These are phyloP conservation scores for Rhagonycha lutea DNA, from an alignment of 2,888 invertebrate species.

Conservation along the genomic window DNA sequence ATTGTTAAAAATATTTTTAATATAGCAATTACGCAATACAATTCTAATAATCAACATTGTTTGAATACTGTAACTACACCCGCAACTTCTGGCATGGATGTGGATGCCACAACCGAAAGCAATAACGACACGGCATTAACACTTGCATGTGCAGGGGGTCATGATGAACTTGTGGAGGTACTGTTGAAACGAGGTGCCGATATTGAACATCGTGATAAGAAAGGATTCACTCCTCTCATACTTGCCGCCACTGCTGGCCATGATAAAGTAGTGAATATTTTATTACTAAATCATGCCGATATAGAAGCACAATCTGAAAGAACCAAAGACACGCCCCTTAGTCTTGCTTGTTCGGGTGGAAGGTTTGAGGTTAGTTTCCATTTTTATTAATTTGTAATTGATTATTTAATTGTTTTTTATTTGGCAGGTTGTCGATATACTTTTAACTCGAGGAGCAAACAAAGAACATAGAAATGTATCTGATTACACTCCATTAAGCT, in stretches of 20 bases:
- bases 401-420: slow-evolving; percentile 32
- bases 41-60: slow-evolving; percentile 31
- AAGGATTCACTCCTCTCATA: slow-evolving; percentile 97
- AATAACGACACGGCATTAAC: slow-evolving; percentile 99
- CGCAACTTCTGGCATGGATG: slow-evolving; percentile 81
- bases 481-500: slow-evolving; percentile 97
- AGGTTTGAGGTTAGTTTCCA: slow-evolving; percentile 77
- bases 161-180: slow-evolving; percentile 92
- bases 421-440: slow-evolving; percentile 78
- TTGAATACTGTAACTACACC: slow-evolving; percentile 45
- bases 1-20: background rate
- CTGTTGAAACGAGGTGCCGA: slow-evolving; percentile 90
- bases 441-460: slow-evolving; percentile 88
- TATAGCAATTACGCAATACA: slow-evolving; percentile 39
- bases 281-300: slow-evolving; percentile 93
- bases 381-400: background rate
- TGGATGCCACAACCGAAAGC: slow-evolving; percentile 97
- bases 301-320: slow-evolving; percentile 98
- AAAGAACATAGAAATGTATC: slow-evolving; percentile 98
- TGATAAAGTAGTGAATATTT: slow-evolving; percentile 87
- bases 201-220: slow-evolving; percentile 98
- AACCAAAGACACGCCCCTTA: slow-evolving; percentile 97
- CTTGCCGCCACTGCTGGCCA: slow-evolving; percentile 97
- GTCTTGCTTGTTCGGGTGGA: slow-evolving; percentile 96
- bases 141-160: slow-evolving; percentile 95